Evolutionary conservation across 2,888 invertebrate species (phyloP).

Genomic region (Diarsia dahlii): DNA sequence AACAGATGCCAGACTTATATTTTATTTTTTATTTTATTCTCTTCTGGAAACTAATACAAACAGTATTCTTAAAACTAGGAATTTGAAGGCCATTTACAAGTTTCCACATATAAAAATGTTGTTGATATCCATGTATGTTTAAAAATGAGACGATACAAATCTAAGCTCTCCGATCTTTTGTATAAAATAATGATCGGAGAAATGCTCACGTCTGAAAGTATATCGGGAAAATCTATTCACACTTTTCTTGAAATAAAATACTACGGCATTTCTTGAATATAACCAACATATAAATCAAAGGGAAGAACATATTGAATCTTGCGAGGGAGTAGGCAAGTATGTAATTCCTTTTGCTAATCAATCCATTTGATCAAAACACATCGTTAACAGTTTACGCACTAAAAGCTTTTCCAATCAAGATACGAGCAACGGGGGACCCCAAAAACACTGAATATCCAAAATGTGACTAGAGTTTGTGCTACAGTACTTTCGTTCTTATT

Average conservation of each 20-base stretch:
- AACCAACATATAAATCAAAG: not conserved
- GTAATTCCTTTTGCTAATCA: constrained; percentile 31
- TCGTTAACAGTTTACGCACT: constrained; percentile 24
- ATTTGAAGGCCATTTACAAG: too few relatives aligned
- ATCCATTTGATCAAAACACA: constrained; percentile 26
- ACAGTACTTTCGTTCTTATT: constrained; percentile 31
- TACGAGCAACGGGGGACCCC: constrained; percentile 11
- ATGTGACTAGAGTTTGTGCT: not conserved
- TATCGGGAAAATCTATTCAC: not conserved
- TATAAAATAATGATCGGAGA: constrained; percentile 21
- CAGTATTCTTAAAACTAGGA: too few relatives aligned
- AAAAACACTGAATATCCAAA: constrained; percentile 30
- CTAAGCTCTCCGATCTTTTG: not conserved
- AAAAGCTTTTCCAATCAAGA: constrained; percentile 54
- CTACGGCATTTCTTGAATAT: not conserved
- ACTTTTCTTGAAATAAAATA: constrained; percentile 8
- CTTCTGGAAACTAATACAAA: too few relatives aligned
- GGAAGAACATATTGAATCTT: not conserved
- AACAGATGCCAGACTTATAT: not conserved
- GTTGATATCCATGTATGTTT: constrained; percentile 15
- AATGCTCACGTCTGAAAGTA: not conserved
- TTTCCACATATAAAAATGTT: constrained; percentile 17
- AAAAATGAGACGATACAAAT: constrained; percentile 1
- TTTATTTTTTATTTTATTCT: too few relatives aligned
- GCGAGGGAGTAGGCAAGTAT: not conserved